Evolutionary conservation across 2,113 vertebrate species (phyloP).

Genomic region (Pelusios castaneus): DNA sequence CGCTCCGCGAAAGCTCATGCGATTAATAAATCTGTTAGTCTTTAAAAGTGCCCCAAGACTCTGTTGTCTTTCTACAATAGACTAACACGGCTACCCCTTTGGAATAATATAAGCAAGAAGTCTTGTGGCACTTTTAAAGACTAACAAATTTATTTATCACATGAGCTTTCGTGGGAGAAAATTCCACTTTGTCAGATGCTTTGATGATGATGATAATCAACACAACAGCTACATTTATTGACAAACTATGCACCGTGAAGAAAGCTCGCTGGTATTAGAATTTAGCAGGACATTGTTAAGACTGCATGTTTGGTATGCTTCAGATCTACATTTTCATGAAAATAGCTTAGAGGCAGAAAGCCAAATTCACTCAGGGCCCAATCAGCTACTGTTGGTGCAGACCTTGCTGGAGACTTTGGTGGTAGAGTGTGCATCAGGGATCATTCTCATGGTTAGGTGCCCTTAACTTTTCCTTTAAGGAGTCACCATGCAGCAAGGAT

Average conservation of each 20-base stretch:
- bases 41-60: no score
- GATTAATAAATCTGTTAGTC: no score
- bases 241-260: not conserved
- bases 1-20: no score
- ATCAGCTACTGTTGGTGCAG: not conserved
- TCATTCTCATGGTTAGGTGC: not conserved
- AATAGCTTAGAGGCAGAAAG: not conserved
- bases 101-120: no score
- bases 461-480: not conserved
- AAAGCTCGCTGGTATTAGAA: not conserved
- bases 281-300: not conserved
- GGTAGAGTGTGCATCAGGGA: not conserved
- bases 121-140: no score
- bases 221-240: not conserved
- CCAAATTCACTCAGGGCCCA: not conserved
- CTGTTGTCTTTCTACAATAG: no score
- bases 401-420: not conserved
- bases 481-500: not conserved
- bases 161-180: no score
- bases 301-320: not conserved
- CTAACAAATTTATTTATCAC: no score
- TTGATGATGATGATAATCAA: not conserved
- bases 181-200: no score
- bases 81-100: no score
- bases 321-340: not conserved